phyloP scores from a whole-genome alignment of 2,797 vertebrate species.

The Apogon hyalosoma region DNA sequence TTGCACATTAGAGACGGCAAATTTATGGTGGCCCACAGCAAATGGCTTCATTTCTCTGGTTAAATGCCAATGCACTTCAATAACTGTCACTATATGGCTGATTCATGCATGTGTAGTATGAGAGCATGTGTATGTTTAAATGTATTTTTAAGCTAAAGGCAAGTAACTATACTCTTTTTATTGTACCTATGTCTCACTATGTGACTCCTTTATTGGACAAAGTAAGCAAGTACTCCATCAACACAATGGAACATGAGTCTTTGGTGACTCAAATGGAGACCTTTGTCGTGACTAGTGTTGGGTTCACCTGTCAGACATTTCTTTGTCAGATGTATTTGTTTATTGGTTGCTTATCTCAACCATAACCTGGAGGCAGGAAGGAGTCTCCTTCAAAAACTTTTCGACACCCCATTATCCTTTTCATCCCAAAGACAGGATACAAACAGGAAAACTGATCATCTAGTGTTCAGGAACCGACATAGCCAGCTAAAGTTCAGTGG shows the following conservation, averaged over 20 bases:
- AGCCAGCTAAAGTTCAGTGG: conserved; percentile 31
- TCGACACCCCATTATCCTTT: conserved; percentile 62
- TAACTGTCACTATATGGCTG: conserved; percentile 35
- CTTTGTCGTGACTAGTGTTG: conserved; percentile 37
- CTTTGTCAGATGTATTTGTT: conserved; percentile 74
- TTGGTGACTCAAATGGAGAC: conserved; percentile 27
- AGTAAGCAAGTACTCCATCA: conserved; percentile 47
- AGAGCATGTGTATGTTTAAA: conserved; percentile 6
- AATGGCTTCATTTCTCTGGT: conserved; percentile 57
- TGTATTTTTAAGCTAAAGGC: conserved; percentile 1
- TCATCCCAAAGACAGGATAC: conserved; percentile 43
- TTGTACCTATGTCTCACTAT: conserved; percentile 34
- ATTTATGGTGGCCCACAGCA: conserved; percentile 41
- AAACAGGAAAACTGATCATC: conserved; percentile 61
- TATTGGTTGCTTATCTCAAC: conserved; percentile 73
- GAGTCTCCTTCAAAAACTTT: conserved; percentile 47
- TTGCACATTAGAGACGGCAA: conserved; percentile 41
- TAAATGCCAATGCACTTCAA: conserved; percentile 46
- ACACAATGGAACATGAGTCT: conserved; percentile 59
- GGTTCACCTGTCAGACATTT: conserved; percentile 50
- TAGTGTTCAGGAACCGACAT: conserved; percentile 40
- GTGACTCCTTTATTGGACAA: conserved; percentile 19
- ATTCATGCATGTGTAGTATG: conserved; percentile 24
- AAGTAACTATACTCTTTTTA: conserved; percentile 14
- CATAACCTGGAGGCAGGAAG: conserved; percentile 57